These are phyloP conservation scores for Entomobrya proxima DNA, from an alignment of 2,888 invertebrate species.

Conservation along the genomic window DNA sequence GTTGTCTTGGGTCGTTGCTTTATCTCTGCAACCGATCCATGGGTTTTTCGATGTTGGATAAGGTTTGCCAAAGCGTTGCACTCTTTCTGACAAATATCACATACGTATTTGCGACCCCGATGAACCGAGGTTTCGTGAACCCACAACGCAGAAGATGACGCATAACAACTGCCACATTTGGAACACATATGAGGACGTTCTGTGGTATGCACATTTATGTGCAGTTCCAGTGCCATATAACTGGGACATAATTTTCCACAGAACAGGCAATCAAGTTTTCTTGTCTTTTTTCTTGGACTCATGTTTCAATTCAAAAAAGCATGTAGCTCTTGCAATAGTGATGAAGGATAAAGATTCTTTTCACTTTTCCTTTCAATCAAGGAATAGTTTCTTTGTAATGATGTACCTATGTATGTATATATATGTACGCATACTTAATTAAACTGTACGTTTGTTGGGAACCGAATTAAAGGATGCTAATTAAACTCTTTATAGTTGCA, in stretches of 20 bases:
- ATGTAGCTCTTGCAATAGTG: too few species aligned
- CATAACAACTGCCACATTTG: neutral
- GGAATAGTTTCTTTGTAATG: too few species aligned
- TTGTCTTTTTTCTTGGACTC: neutral
- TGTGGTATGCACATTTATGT: neutral
- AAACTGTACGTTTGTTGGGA: too few species aligned
- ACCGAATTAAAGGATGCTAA: too few species aligned
- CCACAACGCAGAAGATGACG: neutral
- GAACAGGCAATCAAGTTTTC: neutral
- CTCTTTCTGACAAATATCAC: neutral
- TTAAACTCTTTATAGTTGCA: too few species aligned
- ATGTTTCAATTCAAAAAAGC: neutral
- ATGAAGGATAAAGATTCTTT: too few species aligned
- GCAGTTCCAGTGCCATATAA: neutral
- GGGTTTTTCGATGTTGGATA: neutral
- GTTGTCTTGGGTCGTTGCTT: neutral
- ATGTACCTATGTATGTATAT: too few species aligned
- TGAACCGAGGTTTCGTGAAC: constrained; percentile 11
- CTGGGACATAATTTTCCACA: neutral
- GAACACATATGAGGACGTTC: neutral
- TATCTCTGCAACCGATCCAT: neutral
- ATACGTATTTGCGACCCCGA: neutral
- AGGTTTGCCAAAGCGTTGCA: neutral
- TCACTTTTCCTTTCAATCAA: too few species aligned
- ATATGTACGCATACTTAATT: too few species aligned